Evolutionary conservation across 2,113 vertebrate genomes (phyloP).

Genomic region (Girardinichthys multiradiatus): DNA sequence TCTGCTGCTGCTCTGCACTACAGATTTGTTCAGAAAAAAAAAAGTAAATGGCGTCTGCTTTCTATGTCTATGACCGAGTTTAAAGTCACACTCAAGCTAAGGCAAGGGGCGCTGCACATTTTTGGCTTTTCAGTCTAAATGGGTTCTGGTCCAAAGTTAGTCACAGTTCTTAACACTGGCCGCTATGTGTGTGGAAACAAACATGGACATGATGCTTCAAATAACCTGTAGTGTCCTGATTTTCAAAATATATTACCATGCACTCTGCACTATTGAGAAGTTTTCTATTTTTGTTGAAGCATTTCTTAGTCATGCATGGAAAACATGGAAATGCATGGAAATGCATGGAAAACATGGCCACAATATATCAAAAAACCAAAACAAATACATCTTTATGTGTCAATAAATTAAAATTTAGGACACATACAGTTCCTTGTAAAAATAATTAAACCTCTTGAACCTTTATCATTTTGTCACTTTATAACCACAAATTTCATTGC

Average conservation of each 20-base stretch:
- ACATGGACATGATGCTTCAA: conserved; percentile 32
- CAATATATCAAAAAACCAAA: no score
- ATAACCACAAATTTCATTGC: no score
- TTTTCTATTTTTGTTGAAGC: no score
- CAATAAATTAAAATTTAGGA: no score
- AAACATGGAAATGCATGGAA: not conserved
- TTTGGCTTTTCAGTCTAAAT: conserved; percentile 44
- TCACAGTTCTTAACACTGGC: conserved; percentile 43
- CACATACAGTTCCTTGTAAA: no score
- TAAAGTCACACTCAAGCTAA: conserved; percentile 17
- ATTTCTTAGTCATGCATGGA: conserved; percentile 1
- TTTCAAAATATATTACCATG: conserved; percentile 13
- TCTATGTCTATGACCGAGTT: conserved; percentile 18
- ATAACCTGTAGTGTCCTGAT: conserved; percentile 25
- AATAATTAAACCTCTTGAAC: no score
- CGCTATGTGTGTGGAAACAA: conserved; percentile 36
- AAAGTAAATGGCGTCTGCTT: conserved; percentile 24
- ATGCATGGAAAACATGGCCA: not conserved
- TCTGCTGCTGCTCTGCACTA: conserved; percentile 5
- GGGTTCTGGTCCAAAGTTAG: conserved; percentile 38
- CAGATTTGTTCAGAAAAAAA: conserved; percentile 28
- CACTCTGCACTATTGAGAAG: conserved; percentile 1
- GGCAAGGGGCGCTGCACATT: conserved; percentile 42
- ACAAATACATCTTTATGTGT: no score
- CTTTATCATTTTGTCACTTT: no score